A percentile compares a stretch with the other conserved stretches of the same genome.
Evolutionary conservation across 2,888 invertebrate species (phyloP).

Genomic region (Eledona agricola): DNA sequence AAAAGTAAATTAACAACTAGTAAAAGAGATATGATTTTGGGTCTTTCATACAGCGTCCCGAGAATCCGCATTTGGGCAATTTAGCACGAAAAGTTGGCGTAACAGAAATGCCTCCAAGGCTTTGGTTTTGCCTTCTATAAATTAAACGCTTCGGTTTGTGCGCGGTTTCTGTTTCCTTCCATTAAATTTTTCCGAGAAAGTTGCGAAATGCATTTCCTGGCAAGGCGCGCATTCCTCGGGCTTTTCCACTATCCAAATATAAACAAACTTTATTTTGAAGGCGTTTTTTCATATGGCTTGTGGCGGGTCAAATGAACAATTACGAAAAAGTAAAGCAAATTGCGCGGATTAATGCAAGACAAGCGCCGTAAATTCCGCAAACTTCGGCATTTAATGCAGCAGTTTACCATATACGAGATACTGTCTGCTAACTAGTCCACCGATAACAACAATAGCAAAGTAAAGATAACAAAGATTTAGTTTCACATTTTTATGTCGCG

Average conservation of each 20-base stretch:
- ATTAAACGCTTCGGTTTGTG: constrained; percentile 29
- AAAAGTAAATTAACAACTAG: no score
- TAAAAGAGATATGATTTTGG: no score
- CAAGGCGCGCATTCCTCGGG: constrained; percentile 15
- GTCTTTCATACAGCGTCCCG: constrained; percentile 21
- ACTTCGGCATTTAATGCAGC: constrained; percentile 28
- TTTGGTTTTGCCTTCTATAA: constrained; percentile 29
- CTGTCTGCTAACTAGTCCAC: constrained; percentile 26
- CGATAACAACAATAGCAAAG: constrained; percentile 18
- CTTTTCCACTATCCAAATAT: neutral
- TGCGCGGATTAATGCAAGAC: constrained; percentile 18
- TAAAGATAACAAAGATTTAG: constrained; percentile 18
- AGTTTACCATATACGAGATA: constrained; percentile 28
- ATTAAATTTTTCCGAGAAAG: constrained; percentile 27
- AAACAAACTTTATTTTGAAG: no score
- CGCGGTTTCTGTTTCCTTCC: constrained; percentile 28
- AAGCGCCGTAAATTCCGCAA: constrained; percentile 26
- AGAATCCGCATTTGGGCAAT: constrained; percentile 19
- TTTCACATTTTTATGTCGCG: no score
- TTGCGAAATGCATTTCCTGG: constrained; percentile 19
- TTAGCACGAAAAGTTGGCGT: constrained; percentile 16
- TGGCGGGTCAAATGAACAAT: constrained; percentile 14
- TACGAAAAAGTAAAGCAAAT: constrained; percentile 21
- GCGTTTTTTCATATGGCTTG: constrained; percentile 4
- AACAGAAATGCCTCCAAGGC: constrained; percentile 20